Evolutionary conservation across 2,888 invertebrate species (phyloP), one percentile per base, ranked within the genome.

Genomic region (Thereva unica): DNA sequence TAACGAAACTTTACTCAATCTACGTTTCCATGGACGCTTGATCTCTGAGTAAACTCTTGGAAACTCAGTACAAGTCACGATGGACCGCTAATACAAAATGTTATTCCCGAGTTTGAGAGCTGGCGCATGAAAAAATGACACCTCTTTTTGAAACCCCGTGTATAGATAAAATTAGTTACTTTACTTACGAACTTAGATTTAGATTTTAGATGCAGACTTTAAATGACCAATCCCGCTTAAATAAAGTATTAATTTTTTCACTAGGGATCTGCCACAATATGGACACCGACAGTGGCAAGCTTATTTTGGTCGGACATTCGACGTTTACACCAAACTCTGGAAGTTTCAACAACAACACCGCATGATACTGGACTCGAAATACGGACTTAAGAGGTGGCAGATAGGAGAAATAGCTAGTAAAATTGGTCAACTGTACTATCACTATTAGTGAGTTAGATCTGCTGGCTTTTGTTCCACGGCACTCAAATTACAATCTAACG

Each of bases 401-500:
- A 97, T 97, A 74, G 97, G 97, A 64, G 97, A 97, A 83, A 96
- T 97, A 72, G 97, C 97, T 56, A 97, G 96, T 64, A 97, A 97
- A 85, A 97, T 97, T 78, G 97, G 97, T 72, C 97, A 97, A 83
- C 89, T 97, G 40, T 97, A 97, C 83, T 97, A 97, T 82, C 97
- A 97, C 83, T 97, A 97, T 83, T 97, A 97, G 94, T 95, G 83
- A 89, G 92, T 87, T 42, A 42, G 9, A 42, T 42, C 7, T 42
- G 9, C 9, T 42, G 7, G 42, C 9, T 42, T 42, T 8, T 8
- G 8, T 9, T 42, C 9, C 8, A 1, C 2, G 41, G 50, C 49
- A 41, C 38, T 63, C 52, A 41, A 50, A 63, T 41, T 52, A 63
- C 34, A 50, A 63, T 34, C 41, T 63, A 40, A 52, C 3, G 47